Base-by-base conservation (phyloP, 2,888 invertebrate species). In the Callosobruchus maculatus region DNA sequence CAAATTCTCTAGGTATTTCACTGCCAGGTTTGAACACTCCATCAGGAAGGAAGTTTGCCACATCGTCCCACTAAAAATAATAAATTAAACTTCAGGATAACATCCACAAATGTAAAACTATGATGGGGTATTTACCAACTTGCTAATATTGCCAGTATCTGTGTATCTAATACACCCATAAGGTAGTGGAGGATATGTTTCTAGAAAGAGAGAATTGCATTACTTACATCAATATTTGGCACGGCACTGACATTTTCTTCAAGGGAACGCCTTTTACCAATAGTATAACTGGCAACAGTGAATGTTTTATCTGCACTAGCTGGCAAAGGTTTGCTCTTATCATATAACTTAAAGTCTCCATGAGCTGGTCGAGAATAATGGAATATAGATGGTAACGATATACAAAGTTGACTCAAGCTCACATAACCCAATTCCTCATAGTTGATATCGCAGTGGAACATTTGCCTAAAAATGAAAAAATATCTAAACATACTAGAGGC, bases 281-380 rank as follows among this genome's bases (percentile, higher is more conserved):
- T 30, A 72, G 75, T 72, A 66, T 77, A 79, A 74, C 80, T 80
- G 31, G 80, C 77, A 18, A 78, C 74, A 9, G 80, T 81, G 70
- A 73, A 81, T 26, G 9, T 71, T 49, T 76, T 78, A 71, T 78
- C 76, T 0, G 76, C 78, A 67, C 67, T 75, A 18, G 75, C 71
- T 4, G 84, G 82, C 68, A 83, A 74, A 0, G 83, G 83, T 74
- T 78, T 78, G n/a, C 76, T 81, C 22, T 78, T 80, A 78, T 86
- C 85, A 76, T 81, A 87, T 66, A 87, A 74, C 73, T 84, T 84
- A 78, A 81, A 84, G 78, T 86, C 86, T n/a, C 82, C 84, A 2
- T 73, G 76, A 7, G 83, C 80, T 0, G 83, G 82, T 31, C 82
- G 80, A 13, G 80, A 74, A 71, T 81, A 84, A 73, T 84, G 81